These are phyloP conservation scores for Pao palembangensis DNA, from an alignment of 2,113 vertebrate genomes.

Conservation along the genomic window DNA sequence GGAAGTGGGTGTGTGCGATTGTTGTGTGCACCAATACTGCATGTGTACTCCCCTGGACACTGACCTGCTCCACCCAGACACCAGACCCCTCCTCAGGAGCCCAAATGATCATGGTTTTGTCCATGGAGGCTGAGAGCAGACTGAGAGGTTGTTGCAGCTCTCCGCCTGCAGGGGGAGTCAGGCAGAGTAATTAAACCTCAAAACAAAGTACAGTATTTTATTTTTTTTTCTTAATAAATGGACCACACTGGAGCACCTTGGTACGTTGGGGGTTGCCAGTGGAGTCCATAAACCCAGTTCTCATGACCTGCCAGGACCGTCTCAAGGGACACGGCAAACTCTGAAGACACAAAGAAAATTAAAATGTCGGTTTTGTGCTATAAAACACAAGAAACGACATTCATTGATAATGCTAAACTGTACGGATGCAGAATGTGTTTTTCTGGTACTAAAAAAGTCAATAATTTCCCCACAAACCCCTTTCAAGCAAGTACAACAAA, in stretches of 20 bases:
- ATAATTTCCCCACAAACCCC: too few species aligned
- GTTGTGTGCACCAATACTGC: not conserved
- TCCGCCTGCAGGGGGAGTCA: slow-evolving; percentile 79
- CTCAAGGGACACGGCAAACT: slow-evolving; percentile 85
- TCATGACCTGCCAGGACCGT: slow-evolving; percentile 94
- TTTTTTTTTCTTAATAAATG: slow-evolving; percentile 20
- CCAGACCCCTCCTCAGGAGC: slow-evolving; percentile 91
- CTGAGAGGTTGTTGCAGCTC: slow-evolving; percentile 81
- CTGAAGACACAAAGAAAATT: not conserved
- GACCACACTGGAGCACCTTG: slow-evolving; percentile 72
- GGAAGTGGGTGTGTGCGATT: slow-evolving; percentile 4
- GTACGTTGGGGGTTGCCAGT: slow-evolving; percentile 86
- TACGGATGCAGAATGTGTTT: too few species aligned
- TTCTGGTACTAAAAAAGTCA: too few species aligned
- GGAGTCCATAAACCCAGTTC: slow-evolving; percentile 91
- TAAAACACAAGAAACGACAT: not conserved
- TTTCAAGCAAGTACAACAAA: too few species aligned
- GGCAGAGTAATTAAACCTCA: not conserved
- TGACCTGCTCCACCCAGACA: slow-evolving; percentile 94
- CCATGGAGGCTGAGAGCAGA: slow-evolving; percentile 93
- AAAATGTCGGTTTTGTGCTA: not conserved
- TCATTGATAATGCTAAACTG: not conserved
- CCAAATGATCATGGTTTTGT: slow-evolving; percentile 98
- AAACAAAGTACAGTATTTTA: slow-evolving; percentile 18
- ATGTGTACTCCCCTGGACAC: slow-evolving; percentile 24